Percentiles rank a stretch among this genome's conserved stretches.
These are phyloP conservation scores for Pagetopsis macropterus DNA, from an alignment of 2,797 vertebrate genomes.

Conservation along the genomic window DNA sequence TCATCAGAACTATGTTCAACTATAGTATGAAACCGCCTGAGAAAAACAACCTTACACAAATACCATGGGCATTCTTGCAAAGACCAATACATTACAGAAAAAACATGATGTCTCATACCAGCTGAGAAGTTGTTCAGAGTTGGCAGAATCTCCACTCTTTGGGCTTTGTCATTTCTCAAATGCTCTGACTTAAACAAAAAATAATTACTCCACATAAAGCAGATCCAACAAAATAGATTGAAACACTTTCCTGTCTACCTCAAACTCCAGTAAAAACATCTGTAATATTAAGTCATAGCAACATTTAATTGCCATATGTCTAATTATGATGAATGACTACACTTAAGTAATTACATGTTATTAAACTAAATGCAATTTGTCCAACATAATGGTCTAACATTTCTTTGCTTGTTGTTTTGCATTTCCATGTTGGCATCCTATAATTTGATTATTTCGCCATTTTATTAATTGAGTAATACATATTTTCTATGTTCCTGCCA, in stretches of 20 bases:
- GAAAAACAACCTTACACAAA: not conserved
- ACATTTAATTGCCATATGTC: conserved; percentile 19
- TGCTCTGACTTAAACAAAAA: not conserved
- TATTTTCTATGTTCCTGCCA: conserved; percentile 3
- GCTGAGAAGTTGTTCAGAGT: conserved; percentile 8
- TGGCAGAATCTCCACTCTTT: not conserved
- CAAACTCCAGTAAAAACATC: conserved; percentile 1
- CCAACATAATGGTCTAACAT: not conserved
- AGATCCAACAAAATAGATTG: not conserved
- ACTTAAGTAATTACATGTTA: conserved; percentile 16
- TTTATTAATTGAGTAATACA: conserved; percentile 6
- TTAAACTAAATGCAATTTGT: conserved; percentile 5
- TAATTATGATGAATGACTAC: conserved; percentile 15
- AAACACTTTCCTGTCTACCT: not conserved
- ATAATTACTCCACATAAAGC: not conserved
- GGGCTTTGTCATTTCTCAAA: not conserved
- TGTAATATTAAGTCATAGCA: not conserved
- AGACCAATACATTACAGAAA: conserved; percentile 8
- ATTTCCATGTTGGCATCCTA: conserved; percentile 5
- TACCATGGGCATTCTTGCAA: not conserved
- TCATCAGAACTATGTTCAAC: conserved; percentile 21
- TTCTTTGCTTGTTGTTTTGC: not conserved
- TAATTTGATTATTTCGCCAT: conserved; percentile 2
- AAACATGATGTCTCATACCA: conserved; percentile 8
- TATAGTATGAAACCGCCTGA: conserved; percentile 9